Evolutionary conservation across 2,113 vertebrate species (phyloP), one percentile per base, ranked within the genome.

Genomic region (Pelodiscus sinensis): DNA sequence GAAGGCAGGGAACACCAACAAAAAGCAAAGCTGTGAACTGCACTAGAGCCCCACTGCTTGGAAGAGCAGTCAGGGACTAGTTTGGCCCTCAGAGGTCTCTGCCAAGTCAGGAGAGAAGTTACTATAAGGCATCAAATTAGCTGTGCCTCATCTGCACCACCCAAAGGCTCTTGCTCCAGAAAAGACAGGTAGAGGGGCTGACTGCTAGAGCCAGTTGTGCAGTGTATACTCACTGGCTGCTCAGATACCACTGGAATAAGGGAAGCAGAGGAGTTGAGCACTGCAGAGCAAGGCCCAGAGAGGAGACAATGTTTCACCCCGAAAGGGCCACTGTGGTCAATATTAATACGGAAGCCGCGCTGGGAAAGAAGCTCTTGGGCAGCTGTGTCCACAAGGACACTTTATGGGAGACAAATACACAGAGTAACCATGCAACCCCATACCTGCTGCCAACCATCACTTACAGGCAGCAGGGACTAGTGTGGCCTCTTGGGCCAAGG

Each of bases 11-110:
- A 92, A 94, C 11, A 31, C 29, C 85, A 95, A 96, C 57, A 54
- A 92, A 94, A 95, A 91, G 94, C 89, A 93, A 93, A 95, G 91
- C 89, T 6, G 2, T 55, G 82, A 56, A 6, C 50, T 81, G 78
- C 88, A 93, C 89, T 81, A 93, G 79, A 89, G 79, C 87, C 84
- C 90, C 91, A 0, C 0, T 31, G 57, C 58, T 15, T 52, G 9
- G 77, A 85, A 82, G 85, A 86, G 55, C 71, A 89, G 85, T 78
- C 9, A 3, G 77, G 79, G 52, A 82, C 84, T 85, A 56, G 90
- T 79, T 8, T 15, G 62, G 85, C 84, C 87, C 78, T 91, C 2
- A 0, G 60, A 83, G n/a, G 44, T 58, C 75, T 62, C 89, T 84
- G 54, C 73, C 79, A 19, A 50, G 82, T 62, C 9, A 92, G 80